Evolutionary conservation across 2,797 vertebrate genomes (phyloP).

Genomic region (Knipowitschia caucasica): DNA sequence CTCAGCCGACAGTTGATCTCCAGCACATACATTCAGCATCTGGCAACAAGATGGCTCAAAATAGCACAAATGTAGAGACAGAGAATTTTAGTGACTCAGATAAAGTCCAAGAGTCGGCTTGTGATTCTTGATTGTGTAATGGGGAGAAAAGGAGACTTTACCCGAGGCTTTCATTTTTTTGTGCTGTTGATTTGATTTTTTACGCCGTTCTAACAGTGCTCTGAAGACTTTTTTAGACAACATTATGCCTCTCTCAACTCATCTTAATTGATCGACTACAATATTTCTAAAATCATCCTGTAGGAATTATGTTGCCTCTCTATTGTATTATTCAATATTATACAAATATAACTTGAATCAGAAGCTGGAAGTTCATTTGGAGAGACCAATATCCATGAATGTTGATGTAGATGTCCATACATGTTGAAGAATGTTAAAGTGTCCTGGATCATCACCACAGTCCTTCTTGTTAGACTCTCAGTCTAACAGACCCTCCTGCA

Average conservation of each 20-base stretch:
- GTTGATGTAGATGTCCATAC: no score
- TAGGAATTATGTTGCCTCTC: neutral
- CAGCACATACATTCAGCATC: conserved; percentile 45
- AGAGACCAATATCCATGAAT: no score
- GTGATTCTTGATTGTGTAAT: conserved; percentile 52
- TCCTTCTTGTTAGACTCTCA: no score
- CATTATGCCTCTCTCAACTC: conserved; percentile 35
- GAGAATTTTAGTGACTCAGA: conserved; percentile 53
- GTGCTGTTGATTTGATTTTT: neutral
- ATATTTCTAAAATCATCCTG: neutral
- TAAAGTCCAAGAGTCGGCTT: conserved; percentile 39
- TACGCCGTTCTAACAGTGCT: neutral
- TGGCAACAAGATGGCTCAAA: conserved; percentile 60
- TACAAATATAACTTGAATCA: no score
- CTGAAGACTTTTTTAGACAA: conserved; percentile 11
- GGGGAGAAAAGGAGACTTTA: conserved; percentile 52
- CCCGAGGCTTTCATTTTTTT: conserved; percentile 32
- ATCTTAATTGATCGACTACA: conserved; percentile 16
- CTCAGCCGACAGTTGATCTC: conserved; percentile 40
- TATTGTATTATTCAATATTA: neutral
- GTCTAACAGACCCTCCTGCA: no score
- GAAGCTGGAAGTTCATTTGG: no score
- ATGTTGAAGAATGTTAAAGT: no score
- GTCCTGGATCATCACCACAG: no score
- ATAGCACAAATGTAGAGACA: conserved; percentile 40